Evolutionary conservation across 2,797 vertebrate species (phyloP), one percentile per base, ranked within the genome.

Genomic region (Tympanoctomys barrerae): DNA sequence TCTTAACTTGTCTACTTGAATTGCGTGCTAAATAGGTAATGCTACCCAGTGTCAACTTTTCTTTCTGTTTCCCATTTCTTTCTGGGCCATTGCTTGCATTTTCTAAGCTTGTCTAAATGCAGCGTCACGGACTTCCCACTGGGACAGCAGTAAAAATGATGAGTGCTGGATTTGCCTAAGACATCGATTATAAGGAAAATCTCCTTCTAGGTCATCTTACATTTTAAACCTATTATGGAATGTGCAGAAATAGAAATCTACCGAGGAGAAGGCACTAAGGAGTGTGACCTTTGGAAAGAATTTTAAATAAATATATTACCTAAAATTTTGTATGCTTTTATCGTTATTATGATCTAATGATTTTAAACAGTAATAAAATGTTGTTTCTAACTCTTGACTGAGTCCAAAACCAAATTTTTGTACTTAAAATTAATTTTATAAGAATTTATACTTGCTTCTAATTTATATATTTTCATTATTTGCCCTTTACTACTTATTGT

Each of bases 291-390:
- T 1, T 66, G 0, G 2, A 57, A 19, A 39, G 77, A 68, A 13
- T 89, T 91, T 16, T 3, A 39, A 81, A 75, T 59, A 61, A 79
- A 79, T 52, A 89, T 87, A 68, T 61, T 24, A 39, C 24, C 9
- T 80, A 57, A 82, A 1, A 33, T 33, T 3, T 77, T 70, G 2
- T 33, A 16, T 1, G 57, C 31, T 70, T 66, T 85, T 70, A 75
- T 89, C 36, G 59, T 79, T 12, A 68, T 8, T 11, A 62, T 54
- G 22, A 84, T 70, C 24, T 28, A 88, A 18, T 2, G 61, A 46
- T 68, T 89, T 83, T 59, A 93, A 85, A 70, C 26, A 86, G 28
- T 73, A 84, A 42, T 83, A 59, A 89, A 92, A 83, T 73, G 68
- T 3, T 66, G 14, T 75, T 75, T 22, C 13, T 86, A 31, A 49